These are phyloP conservation scores for Palythoa heliodiscus DNA, from an alignment of 92 coral and sea anemone species.

Conservation along the genomic window DNA sequence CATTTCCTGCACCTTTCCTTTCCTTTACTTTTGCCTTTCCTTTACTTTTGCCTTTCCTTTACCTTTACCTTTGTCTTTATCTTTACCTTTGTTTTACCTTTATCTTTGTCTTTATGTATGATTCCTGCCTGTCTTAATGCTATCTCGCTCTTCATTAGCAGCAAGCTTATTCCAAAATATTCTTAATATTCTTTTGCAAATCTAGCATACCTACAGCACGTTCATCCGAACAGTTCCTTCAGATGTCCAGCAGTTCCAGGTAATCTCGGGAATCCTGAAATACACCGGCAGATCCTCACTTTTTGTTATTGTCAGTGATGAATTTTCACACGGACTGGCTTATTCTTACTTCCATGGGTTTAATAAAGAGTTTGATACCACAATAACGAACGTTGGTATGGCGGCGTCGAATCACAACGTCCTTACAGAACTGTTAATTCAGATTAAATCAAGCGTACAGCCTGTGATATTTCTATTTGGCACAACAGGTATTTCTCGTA, in stretches of 20 bases:
- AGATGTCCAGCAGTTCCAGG: constrained; percentile 59
- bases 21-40: too few relatives aligned
- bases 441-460: constrained; percentile 66
- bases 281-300: constrained; percentile 66
- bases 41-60: too few relatives aligned
- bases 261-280: constrained; percentile 54
- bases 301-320: constrained; percentile 75
- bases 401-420: constrained; percentile 11
- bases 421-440: constrained; percentile 44
- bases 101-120: too few relatives aligned
- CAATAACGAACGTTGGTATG: constrained; percentile 54
- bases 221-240: constrained; percentile 67
- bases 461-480: constrained; percentile 69
- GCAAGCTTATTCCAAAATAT: neutral
- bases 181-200: neutral
- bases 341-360: constrained; percentile 49
- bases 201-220: constrained; percentile 65
- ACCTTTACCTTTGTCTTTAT: too few relatives aligned
- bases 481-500: constrained; percentile 53
- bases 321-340: constrained; percentile 67
- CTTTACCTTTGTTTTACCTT: too few relatives aligned
- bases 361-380: constrained; percentile 31
- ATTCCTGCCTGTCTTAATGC: too few relatives aligned
- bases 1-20: too few relatives aligned
- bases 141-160: too few relatives aligned